These are phyloP conservation scores for Centropus unirufus DNA, from an alignment of 2,113 vertebrate species.

Conservation along the genomic window DNA sequence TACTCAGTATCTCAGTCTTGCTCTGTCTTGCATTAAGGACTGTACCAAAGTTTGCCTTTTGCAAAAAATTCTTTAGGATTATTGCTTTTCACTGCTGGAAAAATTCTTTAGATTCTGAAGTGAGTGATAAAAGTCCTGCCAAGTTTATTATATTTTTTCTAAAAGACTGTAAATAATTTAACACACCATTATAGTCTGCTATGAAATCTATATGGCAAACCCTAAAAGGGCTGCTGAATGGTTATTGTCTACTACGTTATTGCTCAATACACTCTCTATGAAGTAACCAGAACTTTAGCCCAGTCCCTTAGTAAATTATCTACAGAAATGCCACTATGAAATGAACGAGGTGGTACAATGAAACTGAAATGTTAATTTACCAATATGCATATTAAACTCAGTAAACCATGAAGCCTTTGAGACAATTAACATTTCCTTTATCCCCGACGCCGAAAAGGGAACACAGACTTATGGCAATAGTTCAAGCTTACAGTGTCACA, in stretches of 20 bases:
- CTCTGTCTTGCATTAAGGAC: background rate
- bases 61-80: background rate
- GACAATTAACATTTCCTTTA: conserved; percentile 60
- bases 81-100: background rate
- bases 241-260: background rate
- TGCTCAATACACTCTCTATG: background rate
- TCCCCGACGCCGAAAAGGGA: background rate
- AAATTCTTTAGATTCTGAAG: background rate
- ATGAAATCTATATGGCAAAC: background rate
- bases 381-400: conserved; percentile 34
- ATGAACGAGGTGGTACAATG: conserved; percentile 56
- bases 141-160: background rate
- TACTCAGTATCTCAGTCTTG: background rate
- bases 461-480: background rate
- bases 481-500: background rate
- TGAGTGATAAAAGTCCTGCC: background rate
- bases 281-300: background rate
- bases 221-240: background rate
- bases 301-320: conserved; percentile 28
- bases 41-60: background rate
- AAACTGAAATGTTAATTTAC: conserved; percentile 78
- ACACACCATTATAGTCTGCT: background rate
- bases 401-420: conserved; percentile 46
- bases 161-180: background rate
- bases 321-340: conserved; percentile 37